Evolutionary conservation across 2,888 invertebrate species (phyloP).

Genomic region (Pyralis farinalis): DNA sequence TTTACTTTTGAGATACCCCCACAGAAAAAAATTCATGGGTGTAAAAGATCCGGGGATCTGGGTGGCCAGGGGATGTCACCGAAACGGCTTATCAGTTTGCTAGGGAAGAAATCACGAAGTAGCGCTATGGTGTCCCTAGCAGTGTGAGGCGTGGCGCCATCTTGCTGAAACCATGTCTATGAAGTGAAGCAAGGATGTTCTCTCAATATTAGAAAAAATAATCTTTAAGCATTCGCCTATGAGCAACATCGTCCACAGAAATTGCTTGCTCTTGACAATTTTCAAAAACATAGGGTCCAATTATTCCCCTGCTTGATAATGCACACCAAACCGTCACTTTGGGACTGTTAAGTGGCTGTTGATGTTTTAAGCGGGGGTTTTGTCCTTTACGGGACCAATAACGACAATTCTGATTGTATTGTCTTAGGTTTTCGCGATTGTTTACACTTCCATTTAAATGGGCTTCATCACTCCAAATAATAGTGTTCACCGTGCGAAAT

Average conservation of each 20-base stretch:
- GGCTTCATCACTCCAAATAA: conserved; percentile 13
- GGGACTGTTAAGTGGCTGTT: conserved; percentile 19
- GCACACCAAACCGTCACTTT: conserved; percentile 24
- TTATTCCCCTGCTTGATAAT: conserved; percentile 19
- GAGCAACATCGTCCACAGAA: conserved; percentile 17
- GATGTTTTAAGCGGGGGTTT: conserved; percentile 18
- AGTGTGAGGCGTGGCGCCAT: conserved; percentile 17
- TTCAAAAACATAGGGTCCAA: conserved; percentile 22
- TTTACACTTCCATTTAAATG: conserved; percentile 15
- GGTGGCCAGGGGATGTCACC: conserved; percentile 7
- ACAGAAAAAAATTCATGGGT: conserved; percentile 19
- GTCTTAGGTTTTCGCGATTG: too few relatives aligned
- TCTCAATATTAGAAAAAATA: conserved; percentile 22
- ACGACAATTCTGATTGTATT: conserved; percentile 10
- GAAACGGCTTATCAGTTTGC: conserved; percentile 1
- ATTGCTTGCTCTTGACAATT: conserved; percentile 19
- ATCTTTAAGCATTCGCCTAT: conserved; percentile 20
- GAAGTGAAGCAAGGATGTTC: conserved; percentile 18
- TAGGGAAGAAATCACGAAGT: background rate
- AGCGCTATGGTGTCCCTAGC: conserved; percentile 1
- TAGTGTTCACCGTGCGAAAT: conserved; percentile 16
- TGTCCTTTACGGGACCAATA: conserved; percentile 12
- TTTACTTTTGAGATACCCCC: conserved; percentile 16
- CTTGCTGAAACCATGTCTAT: conserved; percentile 22
- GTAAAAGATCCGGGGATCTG: conserved; percentile 14